A percentile compares a stretch with the other conserved stretches of the same genome.
phyloP scores from a whole-genome alignment of 2,113 vertebrate genomes.

The Chrysemys picta region DNA sequence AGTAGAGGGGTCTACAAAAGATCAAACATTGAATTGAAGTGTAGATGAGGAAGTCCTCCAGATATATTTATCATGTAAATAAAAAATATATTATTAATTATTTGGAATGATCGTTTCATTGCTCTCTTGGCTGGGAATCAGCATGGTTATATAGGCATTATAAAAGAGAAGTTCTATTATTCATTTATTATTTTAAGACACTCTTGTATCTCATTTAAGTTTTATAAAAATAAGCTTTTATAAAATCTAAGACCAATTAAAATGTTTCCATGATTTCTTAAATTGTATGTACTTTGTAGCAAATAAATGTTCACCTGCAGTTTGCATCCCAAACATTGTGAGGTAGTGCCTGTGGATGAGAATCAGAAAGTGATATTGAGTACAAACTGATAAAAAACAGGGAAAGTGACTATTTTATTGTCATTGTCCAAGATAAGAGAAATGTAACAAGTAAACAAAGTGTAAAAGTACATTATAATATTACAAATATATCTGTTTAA shows the following conservation, averaged over 20 bases:
- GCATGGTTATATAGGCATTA: neutral
- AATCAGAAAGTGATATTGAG: neutral
- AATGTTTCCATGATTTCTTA: rapidly evolving
- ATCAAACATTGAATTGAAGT: neutral
- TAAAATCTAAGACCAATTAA: neutral
- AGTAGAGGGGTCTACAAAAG: neutral
- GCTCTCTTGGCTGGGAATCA: neutral
- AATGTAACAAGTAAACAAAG: neutral
- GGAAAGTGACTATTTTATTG: neutral
- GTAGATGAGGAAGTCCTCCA: neutral
- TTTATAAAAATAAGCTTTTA: neutral
- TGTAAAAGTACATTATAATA: neutral
- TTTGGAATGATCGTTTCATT: neutral
- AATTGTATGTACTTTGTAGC: neutral
- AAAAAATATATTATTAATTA: neutral
- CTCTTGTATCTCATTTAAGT: neutral
- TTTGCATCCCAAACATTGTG: neutral
- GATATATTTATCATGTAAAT: neutral
- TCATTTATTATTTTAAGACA: neutral
- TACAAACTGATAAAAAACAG: neutral
- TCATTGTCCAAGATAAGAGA: neutral
- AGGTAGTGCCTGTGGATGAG: neutral
- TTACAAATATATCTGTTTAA: neutral
- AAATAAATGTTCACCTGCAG: neutral
- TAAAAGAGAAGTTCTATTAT: too few relatives aligned